Conservation (phyloP, 2,797 vertebrate genomes). For the Xenops minutus region DNA sequence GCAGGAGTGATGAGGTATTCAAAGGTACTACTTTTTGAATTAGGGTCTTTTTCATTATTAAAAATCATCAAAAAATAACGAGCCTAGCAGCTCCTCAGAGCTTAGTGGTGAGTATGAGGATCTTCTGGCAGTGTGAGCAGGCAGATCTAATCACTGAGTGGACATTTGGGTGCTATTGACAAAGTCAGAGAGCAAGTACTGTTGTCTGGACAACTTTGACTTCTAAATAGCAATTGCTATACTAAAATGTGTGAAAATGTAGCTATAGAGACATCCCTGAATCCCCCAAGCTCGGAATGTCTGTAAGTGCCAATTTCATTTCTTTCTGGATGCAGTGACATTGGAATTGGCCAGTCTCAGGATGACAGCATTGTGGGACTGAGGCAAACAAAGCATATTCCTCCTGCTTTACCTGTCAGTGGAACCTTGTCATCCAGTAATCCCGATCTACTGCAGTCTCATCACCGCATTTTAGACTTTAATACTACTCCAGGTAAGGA, state of each 20-base stretch:
- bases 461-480: slow-evolving; percentile 97
- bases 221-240: neutral
- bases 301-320: neutral
- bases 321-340: slow-evolving; percentile 77
- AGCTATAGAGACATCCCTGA: neutral
- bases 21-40: neutral
- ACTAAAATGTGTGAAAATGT: neutral
- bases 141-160: neutral
- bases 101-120: neutral
- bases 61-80: neutral
- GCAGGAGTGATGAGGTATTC: neutral
- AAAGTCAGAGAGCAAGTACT: neutral
- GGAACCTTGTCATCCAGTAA: slow-evolving; percentile 97
- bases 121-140: neutral
- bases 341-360: slow-evolving; percentile 96
- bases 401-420: slow-evolving; percentile 91
- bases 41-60: neutral
- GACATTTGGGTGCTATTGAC: neutral
- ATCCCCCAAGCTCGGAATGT: neutral
- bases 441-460: slow-evolving; percentile 94
- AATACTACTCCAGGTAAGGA: slow-evolving; percentile 91
- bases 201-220: neutral
- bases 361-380: slow-evolving; percentile 98
- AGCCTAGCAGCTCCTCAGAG: neutral
- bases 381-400: slow-evolving; percentile 95